Evolutionary conservation across 2,113 vertebrate genomes (phyloP), one percentile per base, ranked within the genome.

Genomic region (Ageneiosus marmoratus): DNA sequence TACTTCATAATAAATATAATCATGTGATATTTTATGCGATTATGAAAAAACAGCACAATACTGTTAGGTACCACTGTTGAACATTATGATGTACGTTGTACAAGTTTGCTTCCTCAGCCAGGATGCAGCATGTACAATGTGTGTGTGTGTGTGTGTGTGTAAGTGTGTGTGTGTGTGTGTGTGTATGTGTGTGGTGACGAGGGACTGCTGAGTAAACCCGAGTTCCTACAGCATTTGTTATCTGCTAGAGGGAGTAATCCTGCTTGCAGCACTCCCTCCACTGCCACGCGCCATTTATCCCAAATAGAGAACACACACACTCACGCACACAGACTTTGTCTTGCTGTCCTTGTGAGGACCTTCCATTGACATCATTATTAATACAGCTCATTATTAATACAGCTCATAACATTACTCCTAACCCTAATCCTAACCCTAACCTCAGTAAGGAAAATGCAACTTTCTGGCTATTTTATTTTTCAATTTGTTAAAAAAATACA

Each of bases 231-330:
- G 80, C 73, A 80, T 79, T 88, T 41, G 80, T 88, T 88, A 87
- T 87, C 89, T 83, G 16, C 65, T 77, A 60, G 27, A 73, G 84
- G 56, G 82, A 84, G 73, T 73, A 70, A 63, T 76, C 74, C 79
- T 69, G 78, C 62, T 88, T 86, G 87, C 89, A 53, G 86, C 67
- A 83, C 80, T 85, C 63, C 79, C 84, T 58, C 41, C 84, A 89
- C 84, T 87, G 90, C 90, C 89, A 90, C 76, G 88, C 87, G 88
- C 88, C 89, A 89, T 91, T 92, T 92, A 90, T 85, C 82, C 86
- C 85, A 87, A 92, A 90, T 84, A 87, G 87, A 88, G 83, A 85
- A 91, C 85, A 92, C 86, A 91, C 89, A 88, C 92, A 90, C 90
- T 91, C 89, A 88, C 86, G 79, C 89, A 80, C 90, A 84, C 88